Percentiles rank a stretch among this genome's conserved stretches.
phyloP scores from a whole-genome alignment of 2,797 vertebrate species.

The Pantherophis alleghaniensis region DNA sequence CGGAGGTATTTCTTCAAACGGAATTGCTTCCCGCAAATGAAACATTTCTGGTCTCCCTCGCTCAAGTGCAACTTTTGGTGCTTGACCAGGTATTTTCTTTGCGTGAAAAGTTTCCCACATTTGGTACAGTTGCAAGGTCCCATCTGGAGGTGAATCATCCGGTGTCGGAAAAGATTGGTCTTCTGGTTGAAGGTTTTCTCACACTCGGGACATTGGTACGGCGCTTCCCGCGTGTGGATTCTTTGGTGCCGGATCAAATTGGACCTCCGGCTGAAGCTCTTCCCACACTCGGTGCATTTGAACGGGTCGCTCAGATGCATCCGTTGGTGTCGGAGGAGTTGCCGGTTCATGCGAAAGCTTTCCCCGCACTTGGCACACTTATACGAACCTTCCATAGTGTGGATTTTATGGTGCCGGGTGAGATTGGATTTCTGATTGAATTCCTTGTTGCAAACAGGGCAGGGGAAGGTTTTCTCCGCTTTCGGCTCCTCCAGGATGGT shows the following conservation, averaged over 20 bases:
- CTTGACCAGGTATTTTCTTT: constrained; percentile 16
- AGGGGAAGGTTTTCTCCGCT: constrained; percentile 24
- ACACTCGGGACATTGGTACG: constrained; percentile 80
- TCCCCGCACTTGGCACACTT: constrained; percentile 33
- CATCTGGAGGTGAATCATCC: constrained; percentile 75
- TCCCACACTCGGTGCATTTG: constrained; percentile 55
- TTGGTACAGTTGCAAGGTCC: constrained; percentile 54
- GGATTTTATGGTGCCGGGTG: constrained; percentile 53
- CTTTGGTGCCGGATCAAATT: constrained; percentile 82
- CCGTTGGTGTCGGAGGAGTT: constrained; percentile 36
- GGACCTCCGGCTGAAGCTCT: constrained; percentile 84
- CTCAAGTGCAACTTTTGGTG: constrained; percentile 49
- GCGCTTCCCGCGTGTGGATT: constrained; percentile 82
- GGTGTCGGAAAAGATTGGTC: constrained; percentile 83
- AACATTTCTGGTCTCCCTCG: constrained; percentile 40
- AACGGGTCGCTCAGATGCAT: constrained; percentile 39
- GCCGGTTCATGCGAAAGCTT: constrained; percentile 43
- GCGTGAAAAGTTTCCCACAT: constrained; percentile 46
- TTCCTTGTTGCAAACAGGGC: constrained; percentile 22
- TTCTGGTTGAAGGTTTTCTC: constrained; percentile 85
- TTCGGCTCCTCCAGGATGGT: neutral
- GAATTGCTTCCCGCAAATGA: constrained; percentile 42
- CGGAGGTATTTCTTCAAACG: constrained; percentile 49
- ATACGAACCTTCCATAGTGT: constrained; percentile 4
- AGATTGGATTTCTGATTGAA: constrained; percentile 56